Evolutionary conservation across 2,113 vertebrate species (phyloP), one percentile per base, ranked within the genome.

Genomic region (Myxocyprinus asiaticus): DNA sequence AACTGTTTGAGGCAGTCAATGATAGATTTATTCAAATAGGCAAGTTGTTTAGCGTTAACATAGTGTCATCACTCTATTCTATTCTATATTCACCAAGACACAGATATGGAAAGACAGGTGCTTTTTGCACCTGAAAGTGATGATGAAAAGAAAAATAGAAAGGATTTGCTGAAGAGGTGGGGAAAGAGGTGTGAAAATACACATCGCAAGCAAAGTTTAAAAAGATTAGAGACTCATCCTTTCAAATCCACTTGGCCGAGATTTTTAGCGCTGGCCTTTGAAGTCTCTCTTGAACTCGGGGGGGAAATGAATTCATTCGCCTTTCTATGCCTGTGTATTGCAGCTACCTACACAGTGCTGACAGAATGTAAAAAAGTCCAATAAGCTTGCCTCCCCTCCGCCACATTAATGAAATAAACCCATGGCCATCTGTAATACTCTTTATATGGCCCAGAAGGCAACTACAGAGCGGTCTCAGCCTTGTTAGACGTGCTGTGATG

Each of bases 161-260:
- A 42, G 68, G 56, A 75, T 84, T 58, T 68, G 62, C 42, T 56
- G 4, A 12, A 65, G 43, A 73, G 78, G 64, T 70, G 56, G 61
- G 76, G 78, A 82, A 61, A 45, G 58, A 44, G 76, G 82, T 78
- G 86, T 78, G 72, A 81, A 91, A 91, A 91, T 80, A 85, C 66
- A 91, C 84, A 70, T 87, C 82, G 89, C 91, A 88, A 90, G 90
- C 88, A 86, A 90, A 92, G 88, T 92, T 92, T 86, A 91, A 89
- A 88, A 82, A 90, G 89, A 93, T 93, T 91, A 92, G 74, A 82
- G 88, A 85, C 85, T 90, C 90, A 90, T 90, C 88, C 88, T 89
- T 85, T 91, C 78, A 89, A 90, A 92, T 90, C 86, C 90, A 84
- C 85, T 81, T 77, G 61, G 87, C 87, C 70, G 81, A 89, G 81